phyloP scores from a whole-genome alignment of 1,140 invertebrate genomes.

The Chrysomallon squamiferum region DNA sequence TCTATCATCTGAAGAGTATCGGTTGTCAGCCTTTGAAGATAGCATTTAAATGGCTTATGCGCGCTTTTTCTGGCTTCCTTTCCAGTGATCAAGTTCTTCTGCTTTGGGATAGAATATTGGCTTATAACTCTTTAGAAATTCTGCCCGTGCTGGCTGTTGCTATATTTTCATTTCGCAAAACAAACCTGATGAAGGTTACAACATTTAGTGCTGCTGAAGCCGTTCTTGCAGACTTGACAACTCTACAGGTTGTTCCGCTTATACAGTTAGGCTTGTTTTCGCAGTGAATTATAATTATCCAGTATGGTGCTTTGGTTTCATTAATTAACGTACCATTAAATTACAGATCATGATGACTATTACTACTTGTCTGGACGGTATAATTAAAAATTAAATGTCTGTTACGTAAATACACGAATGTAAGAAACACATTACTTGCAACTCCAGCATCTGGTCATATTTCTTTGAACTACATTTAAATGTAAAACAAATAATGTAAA shows the following conservation, averaged over 20 bases:
- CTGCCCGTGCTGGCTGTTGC: constrained; percentile 84
- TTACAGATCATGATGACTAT: too few species aligned
- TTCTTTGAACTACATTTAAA: too few species aligned
- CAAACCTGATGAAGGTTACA: constrained; percentile 89
- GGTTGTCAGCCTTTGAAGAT: constrained; percentile 88
- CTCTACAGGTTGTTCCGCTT: constrained; percentile 85
- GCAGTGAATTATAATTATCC: too few species aligned
- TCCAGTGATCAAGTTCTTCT: constrained; percentile 89
- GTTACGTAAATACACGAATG: too few species aligned
- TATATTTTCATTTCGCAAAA: constrained; percentile 90
- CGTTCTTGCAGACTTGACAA: constrained; percentile 88
- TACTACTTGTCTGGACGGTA: too few species aligned
- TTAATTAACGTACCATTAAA: too few species aligned
- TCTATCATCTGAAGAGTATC: constrained; percentile 86
- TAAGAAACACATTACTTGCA: too few species aligned
- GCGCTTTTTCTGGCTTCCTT: constrained; percentile 91
- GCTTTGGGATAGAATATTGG: constrained; percentile 91
- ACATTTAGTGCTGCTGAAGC: constrained; percentile 85
- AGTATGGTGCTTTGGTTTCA: too few species aligned
- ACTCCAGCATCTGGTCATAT: too few species aligned
- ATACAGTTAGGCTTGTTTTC: constrained; percentile 69
- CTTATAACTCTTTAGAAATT: constrained; percentile 90
- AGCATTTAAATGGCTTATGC: constrained; percentile 95
- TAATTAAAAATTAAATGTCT: too few species aligned
- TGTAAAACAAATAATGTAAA: too few species aligned